A percentile compares a stretch with the other conserved stretches of the same genome.
phyloP scores from a whole-genome alignment of 2,888 invertebrate genomes.

The Imbricaverruca yamaguchii region DNA sequence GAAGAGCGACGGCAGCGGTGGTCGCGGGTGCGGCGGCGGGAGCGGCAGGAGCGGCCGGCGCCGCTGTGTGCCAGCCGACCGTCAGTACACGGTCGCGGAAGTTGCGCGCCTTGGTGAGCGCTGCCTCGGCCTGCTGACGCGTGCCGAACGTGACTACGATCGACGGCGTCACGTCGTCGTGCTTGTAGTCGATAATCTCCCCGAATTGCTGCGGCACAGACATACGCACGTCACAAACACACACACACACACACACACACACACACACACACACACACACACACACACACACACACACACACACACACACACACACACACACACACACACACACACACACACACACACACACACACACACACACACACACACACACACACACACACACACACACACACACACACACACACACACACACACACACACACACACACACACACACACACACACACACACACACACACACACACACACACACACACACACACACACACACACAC shows the following conservation, averaged over 20 bases:
- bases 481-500: constrained; percentile 1
- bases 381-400: constrained; percentile 32
- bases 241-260: too few species aligned
- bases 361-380: not conserved
- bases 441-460: not conserved
- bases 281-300: too few species aligned
- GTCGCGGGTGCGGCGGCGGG: not conserved
- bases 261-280: constrained; percentile 32
- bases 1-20: not conserved
- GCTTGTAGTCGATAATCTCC: constrained; percentile 71
- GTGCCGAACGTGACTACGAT: constrained; percentile 65
- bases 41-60: not conserved
- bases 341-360: constrained; percentile 32
- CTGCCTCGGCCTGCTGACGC: constrained; percentile 69
- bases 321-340: not conserved
- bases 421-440: constrained; percentile 31
- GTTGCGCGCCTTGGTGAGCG: constrained; percentile 64
- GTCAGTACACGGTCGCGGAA: constrained; percentile 55
- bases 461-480: constrained; percentile 31
- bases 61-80: constrained; percentile 45
- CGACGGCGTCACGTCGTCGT: constrained; percentile 65
- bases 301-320: constrained; percentile 32
- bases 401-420: not conserved
- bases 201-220: constrained; percentile 66
- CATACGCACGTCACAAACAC: constrained; percentile 31